Percentiles rank a stretch among this genome's conserved stretches.
phyloP scores from a whole-genome alignment of 1,140 invertebrate genomes.

The Megalonaias nervosa region DNA sequence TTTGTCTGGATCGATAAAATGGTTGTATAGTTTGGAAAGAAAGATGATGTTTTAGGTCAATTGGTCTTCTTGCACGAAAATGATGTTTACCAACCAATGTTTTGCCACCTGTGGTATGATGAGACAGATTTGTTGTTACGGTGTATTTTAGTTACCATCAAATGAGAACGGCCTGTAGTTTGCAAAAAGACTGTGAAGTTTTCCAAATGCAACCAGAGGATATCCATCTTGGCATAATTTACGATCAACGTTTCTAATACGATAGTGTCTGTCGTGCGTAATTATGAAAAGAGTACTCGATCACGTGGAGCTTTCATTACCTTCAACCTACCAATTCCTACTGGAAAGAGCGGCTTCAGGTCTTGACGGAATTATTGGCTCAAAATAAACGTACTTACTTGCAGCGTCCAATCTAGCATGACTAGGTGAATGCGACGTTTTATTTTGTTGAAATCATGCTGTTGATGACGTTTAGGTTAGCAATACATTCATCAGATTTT shows the following conservation, averaged over 20 bases:
- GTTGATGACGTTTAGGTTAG: not conserved
- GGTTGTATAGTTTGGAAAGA: no score
- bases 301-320: not conserved
- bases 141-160: no score
- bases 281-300: conserved; percentile 8
- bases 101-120: no score
- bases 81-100: no score
- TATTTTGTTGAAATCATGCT: not conserved
- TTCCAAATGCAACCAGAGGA: not conserved
- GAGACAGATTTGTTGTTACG: no score
- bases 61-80: no score
- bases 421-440: conserved; percentile 6
- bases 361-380: not conserved
- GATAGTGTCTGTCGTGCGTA: conserved; percentile 5
- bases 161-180: no score
- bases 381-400: conserved; percentile 1
- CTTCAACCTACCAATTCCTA: conserved; percentile 10
- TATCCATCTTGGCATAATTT: conserved; percentile 3
- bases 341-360: conserved; percentile 2
- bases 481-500: conserved; percentile 4
- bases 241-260: conserved; percentile 5
- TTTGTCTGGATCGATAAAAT: no score
- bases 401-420: conserved; percentile 19
- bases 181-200: conserved; percentile 3
- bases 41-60: no score